These are phyloP conservation scores for Hesperia comma DNA, from an alignment of 2,888 invertebrate species.

Conservation along the genomic window DNA sequence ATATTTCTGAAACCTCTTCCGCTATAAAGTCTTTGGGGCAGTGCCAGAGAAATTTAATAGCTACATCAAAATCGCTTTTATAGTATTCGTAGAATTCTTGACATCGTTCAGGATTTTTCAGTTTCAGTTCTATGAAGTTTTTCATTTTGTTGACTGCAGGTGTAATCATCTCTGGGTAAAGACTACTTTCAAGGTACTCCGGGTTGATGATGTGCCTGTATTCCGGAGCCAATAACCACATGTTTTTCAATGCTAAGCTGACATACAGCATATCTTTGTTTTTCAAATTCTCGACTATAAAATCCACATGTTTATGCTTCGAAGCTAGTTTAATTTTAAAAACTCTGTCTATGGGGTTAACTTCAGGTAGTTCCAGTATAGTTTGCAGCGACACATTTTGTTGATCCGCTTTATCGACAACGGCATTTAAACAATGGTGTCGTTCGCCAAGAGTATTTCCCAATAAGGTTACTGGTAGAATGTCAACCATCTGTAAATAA, in stretches of 20 bases:
- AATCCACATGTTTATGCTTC: conserved; percentile 56
- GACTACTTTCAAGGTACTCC: conserved; percentile 54
- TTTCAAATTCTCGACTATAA: conserved; percentile 59
- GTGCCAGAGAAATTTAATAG: conserved; percentile 56
- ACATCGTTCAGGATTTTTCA: conserved; percentile 54
- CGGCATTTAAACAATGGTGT: conserved; percentile 54
- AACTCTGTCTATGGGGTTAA: conserved; percentile 57
- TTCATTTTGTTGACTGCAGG: conserved; percentile 63
- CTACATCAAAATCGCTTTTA: conserved; percentile 50
- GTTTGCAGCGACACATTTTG: conserved; percentile 39
- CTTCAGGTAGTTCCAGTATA: conserved; percentile 49
- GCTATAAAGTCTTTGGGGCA: conserved; percentile 56
- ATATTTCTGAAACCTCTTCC: conserved; percentile 49
- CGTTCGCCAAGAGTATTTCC: conserved; percentile 59
- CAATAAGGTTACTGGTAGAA: conserved; percentile 50
- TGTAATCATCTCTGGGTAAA: conserved; percentile 63
- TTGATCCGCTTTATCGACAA: conserved; percentile 49
- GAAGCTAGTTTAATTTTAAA: conserved; percentile 68
- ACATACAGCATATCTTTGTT: conserved; percentile 67
- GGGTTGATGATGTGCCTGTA: conserved; percentile 59
- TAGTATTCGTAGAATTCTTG: conserved; percentile 62
- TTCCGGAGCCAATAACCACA: conserved; percentile 59
- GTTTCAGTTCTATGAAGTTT: conserved; percentile 55
- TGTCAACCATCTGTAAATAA: conserved; percentile 50
- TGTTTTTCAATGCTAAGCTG: conserved; percentile 60